A percentile compares a stretch with the other conserved stretches of the same genome.
Evolutionary conservation across 2,113 vertebrate species (phyloP).

Genomic region (Cyrtonyx montezumae): DNA sequence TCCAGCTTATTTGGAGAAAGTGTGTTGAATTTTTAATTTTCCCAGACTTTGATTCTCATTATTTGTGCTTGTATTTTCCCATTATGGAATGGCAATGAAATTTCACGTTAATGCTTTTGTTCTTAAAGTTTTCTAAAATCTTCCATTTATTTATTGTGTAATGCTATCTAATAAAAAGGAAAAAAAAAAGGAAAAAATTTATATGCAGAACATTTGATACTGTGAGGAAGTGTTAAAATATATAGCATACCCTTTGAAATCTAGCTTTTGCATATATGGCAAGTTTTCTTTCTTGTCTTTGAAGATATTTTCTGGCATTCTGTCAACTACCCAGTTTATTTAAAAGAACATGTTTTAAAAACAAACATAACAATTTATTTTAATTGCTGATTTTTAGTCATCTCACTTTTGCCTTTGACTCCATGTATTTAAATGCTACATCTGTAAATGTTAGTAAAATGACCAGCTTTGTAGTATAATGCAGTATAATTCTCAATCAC

Average conservation of each 20-base stretch:
- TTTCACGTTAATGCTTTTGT: neutral
- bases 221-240: neutral
- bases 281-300: neutral
- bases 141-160: neutral
- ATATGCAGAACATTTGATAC: neutral
- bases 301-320: neutral
- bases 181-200: neutral
- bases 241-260: neutral
- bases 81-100: neutral
- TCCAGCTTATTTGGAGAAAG: neutral
- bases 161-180: neutral
- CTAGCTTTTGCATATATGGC: neutral
- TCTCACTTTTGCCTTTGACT: neutral
- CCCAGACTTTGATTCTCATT: neutral
- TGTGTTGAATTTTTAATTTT: neutral
- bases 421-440: neutral
- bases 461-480: neutral
- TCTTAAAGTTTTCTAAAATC: neutral
- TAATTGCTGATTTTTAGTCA: neutral
- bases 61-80: neutral
- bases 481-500: conserved; percentile 37
- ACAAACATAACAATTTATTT: neutral
- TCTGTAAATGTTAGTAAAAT: conserved; percentile 1
- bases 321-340: neutral
- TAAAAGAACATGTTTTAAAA: neutral